phyloP scores from a whole-genome alignment of 2,888 invertebrate species.

The Melanargia galathea region DNA sequence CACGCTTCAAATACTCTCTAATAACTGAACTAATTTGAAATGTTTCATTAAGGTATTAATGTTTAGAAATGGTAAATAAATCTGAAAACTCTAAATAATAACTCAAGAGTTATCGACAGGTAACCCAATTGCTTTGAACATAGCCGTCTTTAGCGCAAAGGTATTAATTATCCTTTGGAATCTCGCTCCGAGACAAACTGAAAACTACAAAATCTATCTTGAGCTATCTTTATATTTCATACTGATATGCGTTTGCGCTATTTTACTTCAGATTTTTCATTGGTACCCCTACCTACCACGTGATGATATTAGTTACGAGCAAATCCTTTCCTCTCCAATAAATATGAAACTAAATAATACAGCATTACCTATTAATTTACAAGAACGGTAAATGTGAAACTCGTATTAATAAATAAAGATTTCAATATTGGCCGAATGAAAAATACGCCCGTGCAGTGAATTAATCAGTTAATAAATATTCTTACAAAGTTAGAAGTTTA shows the following conservation, averaged over 20 bases:
- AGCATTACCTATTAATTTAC: neutral
- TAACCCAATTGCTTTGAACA: slow-evolving; percentile 1
- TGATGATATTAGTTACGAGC: too few relatives aligned
- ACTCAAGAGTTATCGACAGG: slow-evolving; percentile 1
- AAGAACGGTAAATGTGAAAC: neutral
- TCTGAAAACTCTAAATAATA: neutral
- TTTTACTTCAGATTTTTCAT: too few relatives aligned
- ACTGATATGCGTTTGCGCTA: neutral
- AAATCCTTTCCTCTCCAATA: too few relatives aligned
- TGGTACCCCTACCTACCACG: too few relatives aligned
- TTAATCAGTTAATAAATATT: neutral
- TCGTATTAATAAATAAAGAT: neutral
- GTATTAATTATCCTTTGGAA: slow-evolving; percentile 1
- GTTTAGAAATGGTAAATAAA: neutral
- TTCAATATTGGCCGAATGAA: neutral
- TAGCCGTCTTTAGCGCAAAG: neutral
- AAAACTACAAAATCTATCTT: slow-evolving; percentile 3
- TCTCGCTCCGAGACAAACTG: neutral
- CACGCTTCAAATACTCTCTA: too few relatives aligned
- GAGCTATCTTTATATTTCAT: neutral
- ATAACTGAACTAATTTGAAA: neutral
- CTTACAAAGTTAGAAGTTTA: neutral
- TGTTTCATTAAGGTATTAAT: neutral
- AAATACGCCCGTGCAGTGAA: neutral
- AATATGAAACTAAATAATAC: neutral